Evolutionary conservation across 1,140 invertebrate species (phyloP).

Genomic region (Achatina immaculata): DNA sequence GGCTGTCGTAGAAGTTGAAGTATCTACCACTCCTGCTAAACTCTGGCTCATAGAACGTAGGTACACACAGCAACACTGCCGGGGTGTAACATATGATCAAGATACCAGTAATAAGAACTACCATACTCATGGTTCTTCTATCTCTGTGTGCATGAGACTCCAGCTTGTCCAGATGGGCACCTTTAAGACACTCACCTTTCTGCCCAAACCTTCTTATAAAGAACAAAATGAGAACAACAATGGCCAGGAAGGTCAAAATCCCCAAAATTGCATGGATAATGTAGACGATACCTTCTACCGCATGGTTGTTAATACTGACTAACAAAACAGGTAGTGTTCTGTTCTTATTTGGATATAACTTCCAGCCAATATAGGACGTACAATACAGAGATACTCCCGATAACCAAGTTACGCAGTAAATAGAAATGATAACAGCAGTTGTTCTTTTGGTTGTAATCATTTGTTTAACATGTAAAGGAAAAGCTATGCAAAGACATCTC

Average conservation of each 20-base stretch:
- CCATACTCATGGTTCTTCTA: background rate
- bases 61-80: background rate
- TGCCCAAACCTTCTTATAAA: background rate
- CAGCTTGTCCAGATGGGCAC: background rate
- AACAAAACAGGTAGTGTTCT: background rate
- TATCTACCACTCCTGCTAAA: background rate
- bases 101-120: background rate
- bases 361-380: background rate
- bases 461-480: no score
- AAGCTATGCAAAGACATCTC: background rate
- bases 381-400: background rate
- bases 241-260: background rate
- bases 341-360: no score
- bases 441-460: background rate
- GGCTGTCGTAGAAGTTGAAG: background rate
- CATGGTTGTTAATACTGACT: background rate
- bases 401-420: background rate
- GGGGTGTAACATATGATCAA: background rate
- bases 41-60: background rate
- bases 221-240: background rate
- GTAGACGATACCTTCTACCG: background rate
- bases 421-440: background rate
- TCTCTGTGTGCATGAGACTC: background rate
- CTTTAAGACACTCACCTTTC: background rate
- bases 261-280: background rate